These are phyloP conservation scores for Mycteria americana DNA, from an alignment of 2,797 vertebrate species.

Conservation along the genomic window DNA sequence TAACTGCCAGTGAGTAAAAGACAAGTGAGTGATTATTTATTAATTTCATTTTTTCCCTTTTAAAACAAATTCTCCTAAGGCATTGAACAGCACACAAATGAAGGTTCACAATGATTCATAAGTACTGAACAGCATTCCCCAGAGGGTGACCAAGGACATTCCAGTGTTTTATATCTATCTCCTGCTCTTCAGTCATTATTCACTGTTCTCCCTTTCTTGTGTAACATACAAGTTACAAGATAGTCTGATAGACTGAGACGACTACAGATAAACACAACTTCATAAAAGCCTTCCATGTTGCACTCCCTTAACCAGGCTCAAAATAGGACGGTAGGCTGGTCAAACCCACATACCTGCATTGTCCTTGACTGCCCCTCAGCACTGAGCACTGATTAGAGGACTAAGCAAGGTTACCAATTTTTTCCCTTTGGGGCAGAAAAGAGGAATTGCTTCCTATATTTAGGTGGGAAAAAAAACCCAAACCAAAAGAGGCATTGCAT, in stretches of 20 bases:
- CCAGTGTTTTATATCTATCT: not conserved
- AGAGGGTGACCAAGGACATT: not conserved
- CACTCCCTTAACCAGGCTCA: not conserved
- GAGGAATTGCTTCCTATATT: not conserved
- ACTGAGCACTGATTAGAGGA: not conserved
- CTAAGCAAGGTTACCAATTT: not conserved
- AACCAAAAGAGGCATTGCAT: not conserved
- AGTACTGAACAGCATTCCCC: not conserved
- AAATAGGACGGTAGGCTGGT: not conserved
- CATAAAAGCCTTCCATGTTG: not conserved
- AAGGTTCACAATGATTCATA: not conserved
- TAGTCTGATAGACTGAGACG: not conserved
- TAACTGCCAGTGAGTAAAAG: conserved; percentile 29
- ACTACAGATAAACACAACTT: not conserved
- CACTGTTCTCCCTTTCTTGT: not conserved
- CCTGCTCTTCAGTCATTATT: conserved; percentile 2
- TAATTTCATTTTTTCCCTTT: not conserved
- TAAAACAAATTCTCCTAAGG: not conserved
- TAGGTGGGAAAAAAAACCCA: fast-evolving
- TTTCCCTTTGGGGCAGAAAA: not conserved
- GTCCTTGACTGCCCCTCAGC: not conserved
- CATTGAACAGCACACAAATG: not conserved
- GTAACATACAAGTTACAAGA: not conserved
- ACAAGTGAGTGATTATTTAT: conserved; percentile 49
- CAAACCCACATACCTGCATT: not conserved